Base-by-base conservation (phyloP, 1,140 invertebrate genomes). In the Ruditapes philippinarum region DNA sequence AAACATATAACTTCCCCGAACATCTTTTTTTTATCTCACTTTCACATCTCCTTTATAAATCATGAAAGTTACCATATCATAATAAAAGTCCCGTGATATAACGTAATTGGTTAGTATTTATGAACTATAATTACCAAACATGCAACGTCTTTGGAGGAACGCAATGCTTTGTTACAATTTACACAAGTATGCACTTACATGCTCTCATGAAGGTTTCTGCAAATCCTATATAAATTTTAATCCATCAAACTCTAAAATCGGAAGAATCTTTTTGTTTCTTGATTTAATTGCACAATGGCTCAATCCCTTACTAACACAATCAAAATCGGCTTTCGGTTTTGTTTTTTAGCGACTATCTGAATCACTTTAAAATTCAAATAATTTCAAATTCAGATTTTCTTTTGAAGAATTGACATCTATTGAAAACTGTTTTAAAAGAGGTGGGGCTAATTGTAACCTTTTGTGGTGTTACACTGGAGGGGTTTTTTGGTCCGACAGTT, bases 401-500 rank as follows among this genome's bases (percentile, higher is more conserved):
- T 4, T 70, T 70, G 22, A 36, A n/a, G 33, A 70, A 4, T 38
- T 70, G 65, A 40, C 65, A 70, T 70, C 33, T 70, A 70, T 70
- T 70, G 65, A 28, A 4, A 28, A 38, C 33, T 40, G 65, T n/a
- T 70, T n/a, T 38, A 36, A 36, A 78, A 78, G 74, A 78, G 74
- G 74, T 51, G 74, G 74, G 42, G 74, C 25, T 28, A 31, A 17
- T 33, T 51, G 45, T 78, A 78, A 78, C 49, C 45, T n/a, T 51
- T 78, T 78, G 74, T 78, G 25, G 4, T 19, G 5, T 70, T 70
- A 28, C 36, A 70, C n/a, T 78, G 28, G n/a, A n/a, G 31, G 25
- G 42, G 14, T 51, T 49, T 78, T 78, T 78, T 78, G 74, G 51
- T 40, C 74, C 74, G n/a, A n/a, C n/a, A n/a, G n/a, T n/a, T n/a